These are phyloP conservation scores for Microcebus jonahi DNA, from an alignment of 2,113 vertebrate species.

Conservation along the genomic window DNA sequence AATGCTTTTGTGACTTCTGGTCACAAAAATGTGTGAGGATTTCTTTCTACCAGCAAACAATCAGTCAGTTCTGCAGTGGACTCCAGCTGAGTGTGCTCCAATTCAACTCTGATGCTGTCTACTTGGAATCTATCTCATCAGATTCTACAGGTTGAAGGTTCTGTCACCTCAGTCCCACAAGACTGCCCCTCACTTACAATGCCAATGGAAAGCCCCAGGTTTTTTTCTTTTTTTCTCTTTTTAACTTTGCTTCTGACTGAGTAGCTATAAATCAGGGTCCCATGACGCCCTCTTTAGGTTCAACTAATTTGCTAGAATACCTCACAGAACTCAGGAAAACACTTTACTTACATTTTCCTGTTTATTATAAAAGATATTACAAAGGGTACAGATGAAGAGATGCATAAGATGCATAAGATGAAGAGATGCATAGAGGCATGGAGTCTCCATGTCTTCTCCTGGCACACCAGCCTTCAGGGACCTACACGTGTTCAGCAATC, in stretches of 20 bases:
- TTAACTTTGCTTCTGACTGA: not conserved
- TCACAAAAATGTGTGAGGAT: not conserved
- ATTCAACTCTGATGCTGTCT: not conserved
- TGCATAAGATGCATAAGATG: too few species aligned
- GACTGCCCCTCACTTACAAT: not conserved
- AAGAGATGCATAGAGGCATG: too few species aligned
- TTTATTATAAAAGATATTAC: not conserved
- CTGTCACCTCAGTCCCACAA: not conserved
- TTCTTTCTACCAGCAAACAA: not conserved
- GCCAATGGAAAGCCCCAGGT: not conserved
- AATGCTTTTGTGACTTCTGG: not conserved
- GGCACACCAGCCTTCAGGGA: not conserved
- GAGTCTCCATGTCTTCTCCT: not conserved
- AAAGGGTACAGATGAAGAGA: not conserved
- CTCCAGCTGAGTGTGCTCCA: not conserved
- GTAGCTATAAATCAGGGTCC: not conserved
- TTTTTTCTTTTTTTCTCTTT: not conserved
- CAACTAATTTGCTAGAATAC: not conserved
- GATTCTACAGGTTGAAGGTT: not conserved
- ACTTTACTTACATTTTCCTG: not conserved
- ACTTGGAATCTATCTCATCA: not conserved
- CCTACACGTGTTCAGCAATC: too few species aligned
- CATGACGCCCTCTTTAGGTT: not conserved
- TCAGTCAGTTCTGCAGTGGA: not conserved
- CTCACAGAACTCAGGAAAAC: not conserved